A percentile compares a stretch with the other conserved stretches of the same genome.
These are phyloP conservation scores for Trachythela sp. DNA, from an alignment of 64 coral and sea anemone species.

Conservation along the genomic window DNA sequence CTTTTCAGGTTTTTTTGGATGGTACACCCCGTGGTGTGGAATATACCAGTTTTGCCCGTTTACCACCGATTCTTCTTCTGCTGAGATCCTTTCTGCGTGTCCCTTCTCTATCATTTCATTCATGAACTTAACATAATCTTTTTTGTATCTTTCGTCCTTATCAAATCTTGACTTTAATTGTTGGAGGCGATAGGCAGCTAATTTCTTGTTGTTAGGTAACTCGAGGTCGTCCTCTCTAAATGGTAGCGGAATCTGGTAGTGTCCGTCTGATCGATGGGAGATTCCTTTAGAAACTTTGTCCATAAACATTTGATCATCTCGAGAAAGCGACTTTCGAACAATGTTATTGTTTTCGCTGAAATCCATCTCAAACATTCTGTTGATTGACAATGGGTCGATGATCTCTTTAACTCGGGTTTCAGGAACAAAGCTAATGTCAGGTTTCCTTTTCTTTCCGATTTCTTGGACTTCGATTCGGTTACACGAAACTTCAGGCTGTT, in stretches of 20 bases:
- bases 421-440: neutral
- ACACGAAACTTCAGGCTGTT: neutral
- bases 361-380: neutral
- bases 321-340: neutral
- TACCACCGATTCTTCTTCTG: neutral
- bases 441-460: neutral
- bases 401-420: neutral
- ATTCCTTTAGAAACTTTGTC: neutral
- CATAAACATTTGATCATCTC: neutral
- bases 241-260: constrained; percentile 5
- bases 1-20: constrained; percentile 5
- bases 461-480: neutral
- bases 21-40: constrained; percentile 1
- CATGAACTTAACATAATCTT: neutral
- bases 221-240: neutral
- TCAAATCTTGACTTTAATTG: neutral
- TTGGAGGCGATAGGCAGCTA: neutral
- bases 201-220: neutral
- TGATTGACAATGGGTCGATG: neutral
- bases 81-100: neutral
- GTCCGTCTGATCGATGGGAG: neutral
- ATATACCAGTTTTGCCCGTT: neutral
- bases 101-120: neutral
- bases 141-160: neutral
- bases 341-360: neutral